A percentile compares a stretch with the other conserved stretches of the same genome.
Evolutionary conservation across 2,113 vertebrate genomes (phyloP).

Genomic region (Butorides virescens): DNA sequence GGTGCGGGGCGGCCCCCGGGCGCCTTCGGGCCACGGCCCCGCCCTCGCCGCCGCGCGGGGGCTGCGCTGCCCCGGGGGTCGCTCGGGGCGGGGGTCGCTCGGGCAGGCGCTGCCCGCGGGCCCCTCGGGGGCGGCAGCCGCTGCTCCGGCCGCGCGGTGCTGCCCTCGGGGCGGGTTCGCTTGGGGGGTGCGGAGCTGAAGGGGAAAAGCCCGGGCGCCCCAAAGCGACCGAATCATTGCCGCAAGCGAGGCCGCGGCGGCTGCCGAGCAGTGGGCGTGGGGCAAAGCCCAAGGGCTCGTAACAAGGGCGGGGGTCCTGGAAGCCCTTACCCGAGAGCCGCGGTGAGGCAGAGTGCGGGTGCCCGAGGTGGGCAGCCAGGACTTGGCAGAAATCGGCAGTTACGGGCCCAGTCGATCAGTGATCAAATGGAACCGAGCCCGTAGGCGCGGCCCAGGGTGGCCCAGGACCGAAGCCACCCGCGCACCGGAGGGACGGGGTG

Average conservation of each 20-base stretch:
- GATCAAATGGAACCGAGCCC: not conserved
- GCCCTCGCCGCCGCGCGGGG: too few species aligned
- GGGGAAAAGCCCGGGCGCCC: too few species aligned
- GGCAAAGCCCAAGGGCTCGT: not conserved
- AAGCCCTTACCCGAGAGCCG: not conserved
- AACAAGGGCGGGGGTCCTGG: not conserved
- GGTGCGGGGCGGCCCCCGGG: too few species aligned
- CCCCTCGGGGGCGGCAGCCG: too few species aligned
- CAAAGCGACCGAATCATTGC: accelerated
- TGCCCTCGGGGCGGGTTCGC: not conserved
- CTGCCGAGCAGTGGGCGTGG: not conserved
- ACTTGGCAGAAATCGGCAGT: not conserved
- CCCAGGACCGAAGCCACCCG: not conserved
- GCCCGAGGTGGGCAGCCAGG: not conserved
- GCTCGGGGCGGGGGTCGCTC: too few species aligned
- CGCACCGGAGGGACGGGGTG: accelerated
- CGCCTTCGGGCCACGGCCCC: too few species aligned
- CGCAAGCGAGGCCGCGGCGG: too few species aligned
- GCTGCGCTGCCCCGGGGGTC: too few species aligned
- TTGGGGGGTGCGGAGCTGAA: not conserved
- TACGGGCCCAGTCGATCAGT: not conserved
- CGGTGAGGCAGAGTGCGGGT: not conserved
- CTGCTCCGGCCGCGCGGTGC: too few species aligned
- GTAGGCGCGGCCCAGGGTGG: not conserved
- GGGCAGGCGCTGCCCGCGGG: too few species aligned